Conservation (phyloP, 2,888 invertebrate genomes). For the Busseola fusca region DNA sequence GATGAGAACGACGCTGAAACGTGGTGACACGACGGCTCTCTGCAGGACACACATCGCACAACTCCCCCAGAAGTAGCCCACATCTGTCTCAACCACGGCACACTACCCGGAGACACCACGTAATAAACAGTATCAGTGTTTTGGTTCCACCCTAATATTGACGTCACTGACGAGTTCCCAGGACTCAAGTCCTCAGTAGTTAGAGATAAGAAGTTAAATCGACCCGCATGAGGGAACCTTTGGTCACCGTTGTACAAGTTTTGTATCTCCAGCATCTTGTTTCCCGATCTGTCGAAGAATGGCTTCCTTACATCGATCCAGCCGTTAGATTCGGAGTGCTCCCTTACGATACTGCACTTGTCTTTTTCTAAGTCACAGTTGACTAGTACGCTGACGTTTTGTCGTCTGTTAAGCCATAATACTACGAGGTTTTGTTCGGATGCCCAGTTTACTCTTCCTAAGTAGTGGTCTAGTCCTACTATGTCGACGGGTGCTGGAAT, state of each 20-base stretch:
- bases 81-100: conserved; percentile 92
- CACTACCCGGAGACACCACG: conserved; percentile 89
- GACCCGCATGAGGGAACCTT: conserved; percentile 84
- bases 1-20: conserved; percentile 90
- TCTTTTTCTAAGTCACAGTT: conserved; percentile 87
- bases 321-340: conserved; percentile 89
- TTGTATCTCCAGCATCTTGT: conserved; percentile 82
- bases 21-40: conserved; percentile 90
- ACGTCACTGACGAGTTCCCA: conserved; percentile 89
- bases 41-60: conserved; percentile 90
- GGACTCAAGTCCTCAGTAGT: conserved; percentile 84
- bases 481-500: conserved; percentile 88
- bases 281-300: conserved; percentile 83
- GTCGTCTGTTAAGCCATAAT: conserved; percentile 95
- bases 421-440: conserved; percentile 91
- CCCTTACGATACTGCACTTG: conserved; percentile 80
- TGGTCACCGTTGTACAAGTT: conserved; percentile 75
- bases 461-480: conserved; percentile 90
- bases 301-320: conserved; percentile 91
- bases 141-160: conserved; percentile 90
- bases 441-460: conserved; percentile 93
- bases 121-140: conserved; percentile 90
- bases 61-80: conserved; percentile 87
- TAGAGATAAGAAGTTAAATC: conserved; percentile 74
- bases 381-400: conserved; percentile 91